Percentiles rank a stretch among this genome's conserved stretches.
phyloP scores from a whole-genome alignment of 2,888 invertebrate genomes.

The Xestia c-nigrum region DNA sequence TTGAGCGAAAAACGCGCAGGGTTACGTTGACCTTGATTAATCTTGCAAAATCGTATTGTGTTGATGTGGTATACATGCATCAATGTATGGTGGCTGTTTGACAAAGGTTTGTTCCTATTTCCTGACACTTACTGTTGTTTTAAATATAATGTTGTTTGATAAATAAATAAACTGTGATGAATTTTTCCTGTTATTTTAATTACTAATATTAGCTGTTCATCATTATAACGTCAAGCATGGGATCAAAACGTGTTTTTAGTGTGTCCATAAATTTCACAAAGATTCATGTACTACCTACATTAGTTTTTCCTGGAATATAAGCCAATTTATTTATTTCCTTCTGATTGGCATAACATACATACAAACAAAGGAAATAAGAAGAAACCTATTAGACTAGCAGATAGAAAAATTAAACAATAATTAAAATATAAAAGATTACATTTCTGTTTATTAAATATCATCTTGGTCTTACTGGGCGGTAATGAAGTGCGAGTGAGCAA shows the following conservation, averaged over 20 bases:
- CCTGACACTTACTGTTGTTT: neutral
- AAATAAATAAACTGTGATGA: neutral
- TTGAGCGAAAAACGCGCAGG: neutral
- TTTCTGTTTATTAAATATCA: too few species aligned
- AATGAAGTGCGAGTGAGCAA: too few species aligned
- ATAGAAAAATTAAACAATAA: too few species aligned
- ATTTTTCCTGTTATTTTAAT: conserved; percentile 33
- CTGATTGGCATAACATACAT: neutral
- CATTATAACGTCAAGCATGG: neutral
- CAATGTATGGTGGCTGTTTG: neutral
- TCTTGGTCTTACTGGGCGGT: too few species aligned
- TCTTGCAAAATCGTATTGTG: neutral
- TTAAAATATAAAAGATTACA: too few species aligned
- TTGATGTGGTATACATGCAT: too few species aligned
- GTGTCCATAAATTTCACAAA: neutral
- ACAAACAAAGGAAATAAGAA: neutral
- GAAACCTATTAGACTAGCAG: too few species aligned
- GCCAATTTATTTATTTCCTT: neutral
- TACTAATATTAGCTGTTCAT: conserved; percentile 9
- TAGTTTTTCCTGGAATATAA: neutral
- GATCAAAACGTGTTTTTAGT: neutral
- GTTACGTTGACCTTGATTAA: too few species aligned
- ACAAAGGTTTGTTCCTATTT: neutral
- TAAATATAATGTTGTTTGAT: conserved; percentile 17
- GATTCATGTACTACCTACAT: neutral